Conservation (phyloP, 1,140 invertebrate species). For the Drosophila nigromelanica region DNA sequence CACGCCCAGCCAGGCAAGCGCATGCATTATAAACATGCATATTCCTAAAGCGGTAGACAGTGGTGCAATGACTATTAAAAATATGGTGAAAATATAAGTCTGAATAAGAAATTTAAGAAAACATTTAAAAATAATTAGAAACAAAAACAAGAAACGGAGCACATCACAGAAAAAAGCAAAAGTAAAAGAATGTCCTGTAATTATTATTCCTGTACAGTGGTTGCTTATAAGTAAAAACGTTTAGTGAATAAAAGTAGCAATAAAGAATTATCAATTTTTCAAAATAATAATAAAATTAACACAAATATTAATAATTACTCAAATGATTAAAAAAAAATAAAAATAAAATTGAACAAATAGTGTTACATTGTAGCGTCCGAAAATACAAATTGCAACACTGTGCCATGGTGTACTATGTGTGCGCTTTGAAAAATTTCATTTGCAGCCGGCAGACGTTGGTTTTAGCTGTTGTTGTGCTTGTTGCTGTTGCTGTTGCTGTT, state of each 20-base stretch:
- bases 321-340: too few relatives aligned
- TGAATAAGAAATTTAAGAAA: background rate
- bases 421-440: conserved; percentile 27
- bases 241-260: too few relatives aligned
- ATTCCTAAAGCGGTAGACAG: conserved; percentile 32
- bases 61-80: background rate
- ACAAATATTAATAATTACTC: background rate
- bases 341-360: too few relatives aligned
- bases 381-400: conserved; percentile 7
- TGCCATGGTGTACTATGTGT: conserved; percentile 13
- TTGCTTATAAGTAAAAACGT: too few relatives aligned
- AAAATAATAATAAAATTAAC: background rate
- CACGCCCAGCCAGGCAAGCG: conserved; percentile 57
- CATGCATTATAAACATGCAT: conserved; percentile 53
- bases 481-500: conserved; percentile 15
- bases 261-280: too few relatives aligned
- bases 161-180: too few relatives aligned
- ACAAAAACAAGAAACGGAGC: too few relatives aligned
- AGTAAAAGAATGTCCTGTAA: too few relatives aligned
- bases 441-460: conserved; percentile 5
- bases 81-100: background rate
- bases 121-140: too few relatives aligned
- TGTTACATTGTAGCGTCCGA: background rate
- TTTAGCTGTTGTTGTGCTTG: background rate
- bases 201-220: too few relatives aligned